phyloP scores from a whole-genome alignment of 2,888 invertebrate species.

The Bellardia pandia region DNA sequence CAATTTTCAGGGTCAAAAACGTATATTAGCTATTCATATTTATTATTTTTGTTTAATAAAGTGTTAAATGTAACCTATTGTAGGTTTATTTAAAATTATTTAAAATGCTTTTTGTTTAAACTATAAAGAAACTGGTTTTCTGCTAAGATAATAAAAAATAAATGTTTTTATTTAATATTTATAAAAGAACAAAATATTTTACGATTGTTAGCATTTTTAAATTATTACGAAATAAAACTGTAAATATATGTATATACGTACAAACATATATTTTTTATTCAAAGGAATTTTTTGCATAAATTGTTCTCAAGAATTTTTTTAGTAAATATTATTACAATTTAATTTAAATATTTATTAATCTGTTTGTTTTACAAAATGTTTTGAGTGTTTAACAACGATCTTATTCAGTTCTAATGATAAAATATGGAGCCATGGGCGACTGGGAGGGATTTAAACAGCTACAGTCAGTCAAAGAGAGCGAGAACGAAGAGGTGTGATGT shows the following conservation, averaged over 20 bases:
- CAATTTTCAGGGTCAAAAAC: conserved; percentile 68
- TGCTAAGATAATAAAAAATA: conserved; percentile 12
- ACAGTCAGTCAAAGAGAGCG: background rate
- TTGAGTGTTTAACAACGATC: conserved; percentile 55
- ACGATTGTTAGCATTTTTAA: conserved; percentile 45
- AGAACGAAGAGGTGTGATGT: background rate
- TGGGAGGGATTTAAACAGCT: background rate
- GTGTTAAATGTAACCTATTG: conserved; percentile 60
- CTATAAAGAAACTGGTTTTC: conserved; percentile 58
- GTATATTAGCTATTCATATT: conserved; percentile 14
- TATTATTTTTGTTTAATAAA: conserved; percentile 47
- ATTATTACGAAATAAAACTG: conserved; percentile 55
- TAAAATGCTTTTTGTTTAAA: conserved; percentile 21
- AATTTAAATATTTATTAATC: conserved; percentile 39
- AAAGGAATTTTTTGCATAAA: conserved; percentile 53
- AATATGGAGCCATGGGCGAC: background rate
- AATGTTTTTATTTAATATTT: background rate
- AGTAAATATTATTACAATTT: conserved; percentile 24
- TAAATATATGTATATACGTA: background rate
- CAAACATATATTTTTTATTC: background rate
- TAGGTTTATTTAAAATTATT: conserved; percentile 65
- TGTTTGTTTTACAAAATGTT: conserved; percentile 59
- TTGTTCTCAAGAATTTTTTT: conserved; percentile 33
- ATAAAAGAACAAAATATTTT: conserved; percentile 27
- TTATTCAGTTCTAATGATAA: conserved; percentile 7